Percentiles rank a stretch among this genome's conserved stretches.
Conservation (phyloP, 2,888 invertebrate genomes). For the Lasioglossum figueresi region DNA sequence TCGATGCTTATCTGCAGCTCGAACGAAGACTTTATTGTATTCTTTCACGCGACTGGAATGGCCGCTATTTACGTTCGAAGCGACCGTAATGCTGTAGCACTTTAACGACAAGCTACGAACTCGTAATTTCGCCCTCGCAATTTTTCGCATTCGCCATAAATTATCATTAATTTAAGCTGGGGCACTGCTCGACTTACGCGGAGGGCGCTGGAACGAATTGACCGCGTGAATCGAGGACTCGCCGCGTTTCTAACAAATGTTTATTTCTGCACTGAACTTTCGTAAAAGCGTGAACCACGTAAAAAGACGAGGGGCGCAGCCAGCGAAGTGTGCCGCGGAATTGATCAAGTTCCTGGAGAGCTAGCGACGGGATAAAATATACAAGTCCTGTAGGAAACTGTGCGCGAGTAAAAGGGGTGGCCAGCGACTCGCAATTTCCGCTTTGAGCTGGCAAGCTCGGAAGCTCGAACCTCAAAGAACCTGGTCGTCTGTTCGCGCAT, state of each 20-base stretch:
- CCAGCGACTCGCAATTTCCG: conserved; percentile 29
- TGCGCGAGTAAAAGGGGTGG: not conserved
- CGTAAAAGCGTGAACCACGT: no score
- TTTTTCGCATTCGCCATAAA: not conserved
- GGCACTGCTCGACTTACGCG: no score
- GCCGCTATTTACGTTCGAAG: not conserved
- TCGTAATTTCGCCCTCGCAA: not conserved
- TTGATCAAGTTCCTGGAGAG: conserved; percentile 2
- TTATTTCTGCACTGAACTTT: no score
- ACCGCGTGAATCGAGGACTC: no score
- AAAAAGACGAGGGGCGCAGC: not conserved
- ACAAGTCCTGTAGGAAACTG: not conserved
- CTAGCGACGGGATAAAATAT: not conserved
- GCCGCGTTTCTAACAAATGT: no score
- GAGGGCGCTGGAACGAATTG: no score
- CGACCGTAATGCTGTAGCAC: not conserved
- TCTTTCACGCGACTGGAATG: conserved; percentile 16
- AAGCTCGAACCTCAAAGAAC: conserved; percentile 38
- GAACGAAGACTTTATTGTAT: conserved; percentile 30
- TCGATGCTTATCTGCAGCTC: conserved; percentile 29
- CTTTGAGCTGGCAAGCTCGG: conserved; percentile 23
- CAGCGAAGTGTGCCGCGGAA: not conserved
- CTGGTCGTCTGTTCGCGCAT: conserved; percentile 41
- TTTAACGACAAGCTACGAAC: not conserved
- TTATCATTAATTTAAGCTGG: no score